phyloP scores from a whole-genome alignment of 2,113 vertebrate species.

The Zapornia atra region DNA sequence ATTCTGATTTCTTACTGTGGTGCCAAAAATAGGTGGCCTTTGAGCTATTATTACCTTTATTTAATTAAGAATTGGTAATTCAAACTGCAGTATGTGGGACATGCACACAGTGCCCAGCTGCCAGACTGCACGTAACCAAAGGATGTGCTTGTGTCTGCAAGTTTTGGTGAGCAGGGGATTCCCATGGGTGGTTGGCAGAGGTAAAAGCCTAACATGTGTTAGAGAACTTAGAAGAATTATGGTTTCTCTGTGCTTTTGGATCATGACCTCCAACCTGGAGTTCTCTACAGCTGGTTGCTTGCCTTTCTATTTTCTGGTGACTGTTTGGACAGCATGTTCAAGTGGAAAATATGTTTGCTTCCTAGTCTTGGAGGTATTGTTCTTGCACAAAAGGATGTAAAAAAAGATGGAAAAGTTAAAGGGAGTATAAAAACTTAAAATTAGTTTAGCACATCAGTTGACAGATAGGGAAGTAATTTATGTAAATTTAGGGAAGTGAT shows the following conservation, averaged over 20 bases:
- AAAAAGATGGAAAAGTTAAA: not conserved
- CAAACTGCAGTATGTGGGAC: not conserved
- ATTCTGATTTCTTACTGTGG: not conserved
- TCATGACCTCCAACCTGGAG: not conserved
- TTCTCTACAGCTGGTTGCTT: not conserved
- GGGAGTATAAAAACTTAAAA: conserved; percentile 19
- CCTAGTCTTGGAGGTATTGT: not conserved
- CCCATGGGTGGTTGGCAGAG: not conserved
- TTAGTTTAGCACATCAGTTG: conserved; percentile 43
- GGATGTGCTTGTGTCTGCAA: not conserved
- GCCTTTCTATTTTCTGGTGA: not conserved
- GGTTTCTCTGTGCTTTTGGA: not conserved
- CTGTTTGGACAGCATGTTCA: not conserved
- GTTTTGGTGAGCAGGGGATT: not conserved
- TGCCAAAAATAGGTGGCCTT: not conserved
- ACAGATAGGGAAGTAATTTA: conserved; percentile 50
- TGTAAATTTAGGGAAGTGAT: conserved; percentile 57
- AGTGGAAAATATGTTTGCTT: not conserved
- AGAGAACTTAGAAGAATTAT: not conserved
- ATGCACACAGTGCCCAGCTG: not conserved
- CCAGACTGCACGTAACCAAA: not conserved
- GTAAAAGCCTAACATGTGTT: not conserved
- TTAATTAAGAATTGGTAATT: not conserved
- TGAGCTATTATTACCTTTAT: not conserved
- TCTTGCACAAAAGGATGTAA: not conserved